Evolutionary conservation across 2,797 vertebrate genomes (phyloP).

Genomic region (Xenopus petersii): DNA sequence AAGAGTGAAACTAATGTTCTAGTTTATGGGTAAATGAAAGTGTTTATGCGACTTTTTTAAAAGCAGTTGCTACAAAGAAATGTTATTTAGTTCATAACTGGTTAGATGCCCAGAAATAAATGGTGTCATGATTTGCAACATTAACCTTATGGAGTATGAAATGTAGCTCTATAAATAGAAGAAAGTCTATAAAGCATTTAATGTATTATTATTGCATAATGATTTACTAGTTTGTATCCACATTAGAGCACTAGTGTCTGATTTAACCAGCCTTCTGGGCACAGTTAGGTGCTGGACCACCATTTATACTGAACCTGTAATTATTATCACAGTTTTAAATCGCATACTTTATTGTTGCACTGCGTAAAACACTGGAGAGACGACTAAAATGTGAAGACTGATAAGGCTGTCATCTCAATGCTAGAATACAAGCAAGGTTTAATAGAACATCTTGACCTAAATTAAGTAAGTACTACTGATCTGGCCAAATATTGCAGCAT

Average conservation of each 20-base stretch:
- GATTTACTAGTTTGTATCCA: not conserved
- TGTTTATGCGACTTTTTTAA: conserved; percentile 21
- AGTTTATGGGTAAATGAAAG: conserved; percentile 30
- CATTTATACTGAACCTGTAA: not conserved
- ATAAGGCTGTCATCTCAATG: too few relatives aligned
- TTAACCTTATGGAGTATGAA: conserved; percentile 30
- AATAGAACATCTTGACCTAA: too few relatives aligned
- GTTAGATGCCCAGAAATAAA: conserved; percentile 26
- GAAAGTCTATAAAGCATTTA: not conserved
- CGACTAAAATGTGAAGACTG: too few relatives aligned
- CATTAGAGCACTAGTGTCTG: not conserved
- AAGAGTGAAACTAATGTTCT: conserved; percentile 12
- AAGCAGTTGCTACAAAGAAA: conserved; percentile 12
- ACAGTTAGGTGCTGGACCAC: too few relatives aligned
- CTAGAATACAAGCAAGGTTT: too few relatives aligned
- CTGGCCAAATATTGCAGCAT: too few relatives aligned
- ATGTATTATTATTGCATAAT: conserved; percentile 4
- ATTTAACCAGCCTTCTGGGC: not conserved
- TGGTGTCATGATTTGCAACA: conserved; percentile 35
- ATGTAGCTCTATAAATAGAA: not conserved
- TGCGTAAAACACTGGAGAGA: too few relatives aligned
- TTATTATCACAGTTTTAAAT: not conserved
- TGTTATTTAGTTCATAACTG: conserved; percentile 33
- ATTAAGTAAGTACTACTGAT: too few relatives aligned
- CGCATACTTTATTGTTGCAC: too few relatives aligned